Evolutionary conservation across 2,113 vertebrate genomes (phyloP).

Genomic region (Nycticorax nycticorax): DNA sequence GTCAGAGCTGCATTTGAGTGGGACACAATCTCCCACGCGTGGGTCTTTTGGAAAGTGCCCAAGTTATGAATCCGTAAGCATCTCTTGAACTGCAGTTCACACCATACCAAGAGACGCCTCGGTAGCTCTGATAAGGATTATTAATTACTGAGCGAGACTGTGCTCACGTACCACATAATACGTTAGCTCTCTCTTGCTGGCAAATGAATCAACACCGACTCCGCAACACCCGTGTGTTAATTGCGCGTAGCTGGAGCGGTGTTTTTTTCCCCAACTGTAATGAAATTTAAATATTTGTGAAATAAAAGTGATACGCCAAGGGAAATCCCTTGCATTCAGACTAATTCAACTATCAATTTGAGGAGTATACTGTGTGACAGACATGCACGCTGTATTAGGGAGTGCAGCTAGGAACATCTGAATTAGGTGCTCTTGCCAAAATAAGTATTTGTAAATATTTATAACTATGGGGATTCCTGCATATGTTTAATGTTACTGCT

Average conservation of each 20-base stretch:
- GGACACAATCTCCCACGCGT: neutral
- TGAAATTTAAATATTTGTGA: neutral
- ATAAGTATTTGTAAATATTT: slow-evolving; percentile 56
- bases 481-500: slow-evolving; percentile 53
- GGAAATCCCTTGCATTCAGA: neutral
- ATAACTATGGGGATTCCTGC: slow-evolving; percentile 58
- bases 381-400: neutral
- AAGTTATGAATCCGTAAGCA: neutral
- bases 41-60: neutral
- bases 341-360: neutral
- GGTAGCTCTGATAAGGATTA: neutral
- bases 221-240: neutral
- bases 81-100: neutral
- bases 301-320: neutral
- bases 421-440: slow-evolving; percentile 50
- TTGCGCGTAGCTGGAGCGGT: neutral
- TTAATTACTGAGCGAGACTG: neutral
- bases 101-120: neutral
- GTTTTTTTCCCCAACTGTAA: neutral
- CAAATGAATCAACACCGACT: neutral
- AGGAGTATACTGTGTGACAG: neutral
- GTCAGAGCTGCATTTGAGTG: neutral
- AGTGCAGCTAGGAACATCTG: neutral
- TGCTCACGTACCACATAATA: neutral
- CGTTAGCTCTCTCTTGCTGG: neutral